Evolutionary conservation across 2,797 vertebrate species (phyloP), one percentile per base, ranked within the genome.

Genomic region (Pipistrellus nathusii): DNA sequence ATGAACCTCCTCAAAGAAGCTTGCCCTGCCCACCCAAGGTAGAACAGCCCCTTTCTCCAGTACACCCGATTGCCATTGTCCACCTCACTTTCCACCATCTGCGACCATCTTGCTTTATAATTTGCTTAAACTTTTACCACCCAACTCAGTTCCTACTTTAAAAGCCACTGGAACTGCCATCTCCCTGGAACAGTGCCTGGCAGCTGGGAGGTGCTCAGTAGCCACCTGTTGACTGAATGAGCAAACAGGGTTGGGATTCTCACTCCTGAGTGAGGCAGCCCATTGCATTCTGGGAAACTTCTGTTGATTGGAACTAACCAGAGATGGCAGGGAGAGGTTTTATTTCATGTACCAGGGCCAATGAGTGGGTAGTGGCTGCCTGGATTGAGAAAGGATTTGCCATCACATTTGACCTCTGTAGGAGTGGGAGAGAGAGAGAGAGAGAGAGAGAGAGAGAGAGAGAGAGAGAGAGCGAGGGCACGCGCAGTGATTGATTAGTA

Each of bases 401-500:
- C 6, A 48, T 84, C 73, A 64, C 1, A 4, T 48, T 69, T 12
- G 51, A 62, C n/a, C 71, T 81, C 84, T 32, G 3, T 30, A 30
- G 55, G 57, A 87, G 72, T 87, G 62, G 69, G 51, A 57, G 51
- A 20, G 51, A 53, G 51, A 21, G 23, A 57, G 55, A 25, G 55
- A 25, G 55, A 93, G 69, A 80, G 38, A 15, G 25, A 38, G 38
- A 38, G 55, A 87, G 72, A 90, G 62, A 66, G 51, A 6, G 51
- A 53, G 17, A 21, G 53, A 55, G 20, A 21, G 53, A 55, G 21
- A 10, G 53, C 9, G 55, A 57, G 55, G 2, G 25, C 27, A 25
- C 27, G 53, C 8, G 25, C 88, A 2, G 4, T 76, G 92, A 66
- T 66, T 13, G 51, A 69, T 69, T 73, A 92, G 93, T 81, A 32